Evolutionary conservation across 2,113 vertebrate species (phyloP).

Genomic region (Bos javanicus): DNA sequence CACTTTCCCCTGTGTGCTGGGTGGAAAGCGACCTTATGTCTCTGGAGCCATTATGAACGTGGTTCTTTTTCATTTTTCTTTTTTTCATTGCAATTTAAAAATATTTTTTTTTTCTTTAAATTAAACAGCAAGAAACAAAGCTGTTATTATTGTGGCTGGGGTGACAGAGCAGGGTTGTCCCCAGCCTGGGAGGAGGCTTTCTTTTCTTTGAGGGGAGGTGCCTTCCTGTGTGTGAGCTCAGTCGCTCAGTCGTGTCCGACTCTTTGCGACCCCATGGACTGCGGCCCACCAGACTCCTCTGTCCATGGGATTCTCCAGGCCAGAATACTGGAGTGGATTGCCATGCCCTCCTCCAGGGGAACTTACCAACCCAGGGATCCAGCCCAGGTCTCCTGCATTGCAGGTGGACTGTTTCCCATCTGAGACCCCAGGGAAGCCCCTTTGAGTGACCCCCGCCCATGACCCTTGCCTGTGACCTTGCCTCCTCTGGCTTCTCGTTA

Average conservation of each 20-base stretch:
- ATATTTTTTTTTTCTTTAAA: neutral
- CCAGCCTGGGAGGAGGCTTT: accelerated
- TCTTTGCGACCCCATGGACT: neutral
- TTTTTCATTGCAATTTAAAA: neutral
- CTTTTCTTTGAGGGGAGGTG: neutral
- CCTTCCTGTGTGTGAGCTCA: neutral
- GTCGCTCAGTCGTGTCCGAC: neutral
- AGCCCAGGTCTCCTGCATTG: neutral
- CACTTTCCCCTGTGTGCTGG: accelerated
- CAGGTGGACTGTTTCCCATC: neutral
- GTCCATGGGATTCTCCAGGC: neutral
- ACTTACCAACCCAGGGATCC: neutral
- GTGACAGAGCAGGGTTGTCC: neutral
- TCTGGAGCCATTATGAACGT: neutral
- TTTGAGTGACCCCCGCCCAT: neutral
- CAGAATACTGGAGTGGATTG: neutral
- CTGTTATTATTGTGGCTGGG: neutral
- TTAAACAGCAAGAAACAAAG: neutral
- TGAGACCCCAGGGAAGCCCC: neutral
- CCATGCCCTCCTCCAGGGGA: neutral
- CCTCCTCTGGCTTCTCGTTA: neutral
- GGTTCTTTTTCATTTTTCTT: neutral
- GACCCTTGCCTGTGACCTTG: neutral
- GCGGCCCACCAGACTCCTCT: neutral
- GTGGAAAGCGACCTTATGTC: neutral